Percentiles rank a stretch among this genome's conserved stretches.
Evolutionary conservation across 2,888 invertebrate genomes (phyloP).

Genomic region (Dorcus hopei): DNA sequence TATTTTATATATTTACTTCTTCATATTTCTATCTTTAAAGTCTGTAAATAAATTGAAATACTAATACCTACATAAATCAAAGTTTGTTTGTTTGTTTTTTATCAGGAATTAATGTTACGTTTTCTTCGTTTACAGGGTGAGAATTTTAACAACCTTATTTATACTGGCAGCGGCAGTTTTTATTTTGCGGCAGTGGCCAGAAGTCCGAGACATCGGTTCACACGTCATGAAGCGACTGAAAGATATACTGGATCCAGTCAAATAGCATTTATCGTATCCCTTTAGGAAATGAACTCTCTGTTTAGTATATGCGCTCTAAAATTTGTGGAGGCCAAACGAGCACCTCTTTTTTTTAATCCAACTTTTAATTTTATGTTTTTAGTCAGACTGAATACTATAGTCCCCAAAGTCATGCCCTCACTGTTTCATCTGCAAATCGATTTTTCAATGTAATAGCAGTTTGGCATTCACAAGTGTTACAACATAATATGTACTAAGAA

Average conservation of each 20-base stretch:
- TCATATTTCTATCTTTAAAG: too few species aligned
- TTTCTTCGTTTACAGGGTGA: slow-evolving; percentile 63
- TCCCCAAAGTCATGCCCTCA: too few species aligned
- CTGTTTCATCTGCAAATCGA: neutral
- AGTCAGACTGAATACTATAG: too few species aligned
- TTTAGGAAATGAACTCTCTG: slow-evolving; percentile 15
- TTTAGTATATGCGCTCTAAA: slow-evolving; percentile 9
- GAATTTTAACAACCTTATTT: slow-evolving; percentile 79
- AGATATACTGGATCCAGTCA: slow-evolving; percentile 65
- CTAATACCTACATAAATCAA: too few species aligned
- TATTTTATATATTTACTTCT: too few species aligned
- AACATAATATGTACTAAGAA: neutral
- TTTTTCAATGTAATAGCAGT: neutral
- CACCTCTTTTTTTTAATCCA: neutral
- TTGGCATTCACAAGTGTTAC: slow-evolving; percentile 17
- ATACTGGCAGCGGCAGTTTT: slow-evolving; percentile 79
- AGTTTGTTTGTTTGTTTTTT: too few species aligned
- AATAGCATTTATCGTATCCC: slow-evolving; percentile 38
- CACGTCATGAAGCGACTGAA: slow-evolving; percentile 76
- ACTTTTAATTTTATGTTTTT: too few species aligned
- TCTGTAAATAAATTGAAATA: too few species aligned
- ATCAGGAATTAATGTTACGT: neutral
- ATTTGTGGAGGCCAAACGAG: slow-evolving; percentile 17
- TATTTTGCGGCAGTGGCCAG: slow-evolving; percentile 87
- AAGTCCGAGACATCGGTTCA: slow-evolving; percentile 77